Evolutionary conservation across 2,888 invertebrate genomes (phyloP).

Genomic region (Pogonocherus hispidulus): DNA sequence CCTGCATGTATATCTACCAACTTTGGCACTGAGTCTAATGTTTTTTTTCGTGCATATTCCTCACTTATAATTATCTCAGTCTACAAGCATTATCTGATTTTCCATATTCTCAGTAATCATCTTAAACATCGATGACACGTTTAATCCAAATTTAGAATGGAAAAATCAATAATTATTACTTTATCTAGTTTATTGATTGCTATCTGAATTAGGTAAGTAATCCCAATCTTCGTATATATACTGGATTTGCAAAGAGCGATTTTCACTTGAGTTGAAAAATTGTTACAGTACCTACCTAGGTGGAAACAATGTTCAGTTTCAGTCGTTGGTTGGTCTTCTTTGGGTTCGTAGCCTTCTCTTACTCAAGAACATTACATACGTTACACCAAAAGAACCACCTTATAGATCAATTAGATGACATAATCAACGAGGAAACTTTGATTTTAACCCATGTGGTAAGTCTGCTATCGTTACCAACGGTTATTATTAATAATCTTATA

Average conservation of each 20-base stretch:
- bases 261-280: slow-evolving; percentile 4
- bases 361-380: neutral
- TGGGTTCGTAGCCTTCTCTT: neutral
- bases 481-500: neutral
- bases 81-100: neutral
- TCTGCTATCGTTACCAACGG: neutral
- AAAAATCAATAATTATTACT: neutral
- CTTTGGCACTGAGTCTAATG: too few species aligned
- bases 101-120: too few species aligned
- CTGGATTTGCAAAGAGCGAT: neutral
- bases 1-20: too few species aligned
- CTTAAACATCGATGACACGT: neutral
- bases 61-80: too few species aligned
- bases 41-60: too few species aligned
- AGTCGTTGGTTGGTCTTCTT: neutral
- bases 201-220: neutral
- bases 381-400: neutral
- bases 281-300: slow-evolving; percentile 26
- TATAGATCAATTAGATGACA: neutral
- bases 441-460: slow-evolving; percentile 24
- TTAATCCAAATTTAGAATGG: neutral
- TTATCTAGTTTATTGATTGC: neutral
- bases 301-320: slow-evolving; percentile 27
- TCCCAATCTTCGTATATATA: neutral
- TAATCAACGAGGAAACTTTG: neutral